Evolutionary conservation across 2,113 vertebrate species (phyloP), one percentile per base, ranked within the genome.

Genomic region (Turdus rufiventris): DNA sequence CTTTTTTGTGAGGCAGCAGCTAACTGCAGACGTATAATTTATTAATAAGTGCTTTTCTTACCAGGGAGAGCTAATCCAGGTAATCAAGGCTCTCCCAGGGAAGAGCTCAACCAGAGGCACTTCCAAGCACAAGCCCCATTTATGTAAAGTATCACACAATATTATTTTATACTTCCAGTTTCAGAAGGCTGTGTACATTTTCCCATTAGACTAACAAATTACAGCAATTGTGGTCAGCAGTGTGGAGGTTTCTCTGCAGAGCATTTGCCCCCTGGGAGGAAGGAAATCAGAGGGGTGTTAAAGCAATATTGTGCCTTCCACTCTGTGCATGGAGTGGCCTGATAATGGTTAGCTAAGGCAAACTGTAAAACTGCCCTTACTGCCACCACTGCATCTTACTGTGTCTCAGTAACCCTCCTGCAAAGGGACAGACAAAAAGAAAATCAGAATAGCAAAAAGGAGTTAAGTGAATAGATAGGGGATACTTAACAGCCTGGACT

Each of bases 121-220:
- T 95, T 86, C 58, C 47, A 91, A 86, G 75, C 86, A 57, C 90
- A 93, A 88, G 89, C 85, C 48, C 93, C 80, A 74, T 93, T 96
- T 96, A 87, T 71, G 90, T 79, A 88, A 96, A 96, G 89, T 85
- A 94, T 95, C 78, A 1, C 84, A 88, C 86, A 89, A 96, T 97
- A 95, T 96, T 96, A 96, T 97, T 97, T 93, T 91, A 95, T 93
- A 92, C 78, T 95, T 95, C 86, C 72, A 92, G 65, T 94, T 97
- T 96, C 7, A 5, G 82, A 85, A 96, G 70, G 75, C 96, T 93
- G 93, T 89, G 90, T 93, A 91, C 34, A 31, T 94, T 96, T 83
- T 70, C 87, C 94, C 93, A 97, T 97, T 97, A 97, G 95, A 97
- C 95, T 96, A 97, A 97, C 96, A 97, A 97, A 97, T 97, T 95